Percentiles rank a stretch among this genome's conserved stretches.
Evolutionary conservation across 1,140 invertebrate genomes (phyloP).

Genomic region (Brachionus paranguensis): DNA sequence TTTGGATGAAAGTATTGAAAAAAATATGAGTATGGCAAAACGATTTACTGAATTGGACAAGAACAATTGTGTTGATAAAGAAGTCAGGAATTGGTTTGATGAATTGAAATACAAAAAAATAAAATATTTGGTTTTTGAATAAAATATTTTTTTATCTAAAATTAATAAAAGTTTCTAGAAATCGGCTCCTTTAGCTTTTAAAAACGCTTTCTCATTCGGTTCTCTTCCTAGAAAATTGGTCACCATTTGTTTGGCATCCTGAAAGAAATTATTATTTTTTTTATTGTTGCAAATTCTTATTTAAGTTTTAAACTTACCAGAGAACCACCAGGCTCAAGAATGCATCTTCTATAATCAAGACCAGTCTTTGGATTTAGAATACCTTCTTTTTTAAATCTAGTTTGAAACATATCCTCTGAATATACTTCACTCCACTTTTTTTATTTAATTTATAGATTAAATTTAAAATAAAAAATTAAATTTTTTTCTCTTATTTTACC

Average conservation of each 20-base stretch:
- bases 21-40: constrained; percentile 60
- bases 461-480: background rate
- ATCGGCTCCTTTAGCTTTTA: constrained; percentile 58
- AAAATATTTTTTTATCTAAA: background rate
- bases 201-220: constrained; percentile 58
- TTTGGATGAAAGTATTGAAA: background rate
- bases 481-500: constrained; percentile 48
- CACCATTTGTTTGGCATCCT: constrained; percentile 58
- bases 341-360: constrained; percentile 56
- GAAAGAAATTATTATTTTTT: too few relatives aligned
- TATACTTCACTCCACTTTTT: constrained; percentile 62
- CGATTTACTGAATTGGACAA: background rate
- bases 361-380: constrained; percentile 57
- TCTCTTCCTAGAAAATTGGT: constrained; percentile 59
- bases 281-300: too few relatives aligned
- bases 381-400: constrained; percentile 57
- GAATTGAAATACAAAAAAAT: constrained; percentile 40
- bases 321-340: constrained; percentile 58
- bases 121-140: background rate
- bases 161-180: constrained; percentile 22
- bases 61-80: background rate
- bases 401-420: constrained; percentile 60
- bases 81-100: background rate
- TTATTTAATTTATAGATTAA: constrained; percentile 42
- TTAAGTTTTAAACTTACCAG: constrained; percentile 44